phyloP scores from a whole-genome alignment of 2,797 vertebrate species.

The Cryptoprocta ferox region DNA sequence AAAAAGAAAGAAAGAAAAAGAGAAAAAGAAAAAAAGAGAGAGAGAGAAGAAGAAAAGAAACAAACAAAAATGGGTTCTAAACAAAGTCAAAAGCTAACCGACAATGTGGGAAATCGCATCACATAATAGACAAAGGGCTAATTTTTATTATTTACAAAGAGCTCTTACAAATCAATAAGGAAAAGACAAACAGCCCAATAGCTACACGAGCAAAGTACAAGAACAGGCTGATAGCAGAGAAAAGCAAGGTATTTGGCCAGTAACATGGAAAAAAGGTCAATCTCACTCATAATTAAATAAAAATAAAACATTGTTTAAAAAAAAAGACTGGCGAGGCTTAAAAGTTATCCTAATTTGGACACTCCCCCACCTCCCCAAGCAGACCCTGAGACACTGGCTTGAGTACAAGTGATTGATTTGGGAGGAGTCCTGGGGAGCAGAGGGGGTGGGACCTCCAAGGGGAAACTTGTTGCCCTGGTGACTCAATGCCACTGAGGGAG shows the following conservation, averaged over 20 bases:
- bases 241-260: not conserved
- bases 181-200: constrained; percentile 44
- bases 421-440: not conserved
- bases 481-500: not conserved
- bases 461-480: accelerated
- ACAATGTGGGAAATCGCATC: not conserved
- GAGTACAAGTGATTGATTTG: no score
- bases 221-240: not conserved
- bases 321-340: not conserved
- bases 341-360: not conserved
- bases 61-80: not conserved
- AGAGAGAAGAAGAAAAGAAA: not conserved
- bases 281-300: not conserved
- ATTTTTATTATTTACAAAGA: constrained; percentile 75
- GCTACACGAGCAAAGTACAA: not conserved
- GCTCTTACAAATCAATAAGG: constrained; percentile 60
- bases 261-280: not conserved
- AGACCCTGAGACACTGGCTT: not conserved
- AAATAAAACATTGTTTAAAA: not conserved
- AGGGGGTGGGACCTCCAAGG: accelerated
- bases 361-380: not conserved
- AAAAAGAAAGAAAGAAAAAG: not conserved
- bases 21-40: not conserved
- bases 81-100: not conserved
- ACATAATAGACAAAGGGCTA: constrained; percentile 56